Evolutionary conservation across 2,888 invertebrate genomes (phyloP), one percentile per base, ranked within the genome.

Genomic region (Nymphalis polychloros): DNA sequence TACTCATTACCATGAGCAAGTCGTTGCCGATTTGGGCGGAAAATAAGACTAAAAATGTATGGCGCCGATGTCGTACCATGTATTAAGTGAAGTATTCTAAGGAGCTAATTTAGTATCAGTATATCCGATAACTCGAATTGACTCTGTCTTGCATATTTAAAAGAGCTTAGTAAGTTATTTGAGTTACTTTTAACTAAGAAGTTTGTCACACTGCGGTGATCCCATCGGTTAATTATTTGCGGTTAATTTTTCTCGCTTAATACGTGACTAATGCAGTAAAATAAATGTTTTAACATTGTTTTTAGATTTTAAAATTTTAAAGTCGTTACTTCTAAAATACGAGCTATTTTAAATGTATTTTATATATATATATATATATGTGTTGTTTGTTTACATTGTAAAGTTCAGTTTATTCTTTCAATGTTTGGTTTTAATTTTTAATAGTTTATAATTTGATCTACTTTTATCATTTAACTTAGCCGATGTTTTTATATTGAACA

Each of bases 1-100:
- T 88, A 88, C 84, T 88, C 88, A 88, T 88, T 87, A 85, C 83
- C 80, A 79, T 73, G 76, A 80, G 79, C 79, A 69, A 75, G 67
- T 72, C 65, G 69, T 78, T 79, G 84, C 84, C 81, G 83, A 84
- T 87, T 82, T 79, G 84, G 83, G 82, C 80, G 84, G 83, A 84
- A 88, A 89, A 87, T 81, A 85, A 87, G 77, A 76, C 79, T 80
- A 81, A 84, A 83, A 82, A 76, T 72, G 79, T 74, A 78, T 85
- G 88, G 89, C 89, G 89, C 88, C 89, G 83, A 79, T 77, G 65
- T 64, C 57, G 63, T 57, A 59, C 61, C 62, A 64, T 50, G 49
- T 68, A 59, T 53, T 59, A 63, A 49, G 65, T 52, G 59, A 60
- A 60, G 52, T 61, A 53, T 60, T 65, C 47, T 31, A 66, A 64